These are phyloP conservation scores for Reticulitermes lucifugus DNA, from an alignment of 2,888 invertebrate species.

Conservation along the genomic window DNA sequence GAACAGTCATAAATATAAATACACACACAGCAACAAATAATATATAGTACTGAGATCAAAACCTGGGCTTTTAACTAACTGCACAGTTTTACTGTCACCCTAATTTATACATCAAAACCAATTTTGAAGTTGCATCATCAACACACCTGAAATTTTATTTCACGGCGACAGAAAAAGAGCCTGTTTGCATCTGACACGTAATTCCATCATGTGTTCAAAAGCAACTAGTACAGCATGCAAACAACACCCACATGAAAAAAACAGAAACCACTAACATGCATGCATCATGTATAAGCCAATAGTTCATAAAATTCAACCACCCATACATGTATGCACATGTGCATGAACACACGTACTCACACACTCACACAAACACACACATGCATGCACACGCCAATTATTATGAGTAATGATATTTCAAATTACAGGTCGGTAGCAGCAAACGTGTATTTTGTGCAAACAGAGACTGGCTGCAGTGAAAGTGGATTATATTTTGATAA, in stretches of 20 bases:
- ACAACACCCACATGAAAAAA: neutral
- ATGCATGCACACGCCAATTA: neutral
- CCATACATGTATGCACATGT: neutral
- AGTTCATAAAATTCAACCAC: neutral
- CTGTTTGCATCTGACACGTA: neutral
- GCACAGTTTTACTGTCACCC: too few species aligned
- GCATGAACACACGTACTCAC: too few species aligned
- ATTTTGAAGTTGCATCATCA: too few species aligned
- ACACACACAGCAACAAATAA: too few species aligned
- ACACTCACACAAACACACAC: neutral
- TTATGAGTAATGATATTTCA: neutral
- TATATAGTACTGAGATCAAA: too few species aligned
- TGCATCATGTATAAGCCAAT: neutral
- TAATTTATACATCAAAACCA: too few species aligned
- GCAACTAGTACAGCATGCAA: neutral
- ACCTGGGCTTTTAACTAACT: too few species aligned
- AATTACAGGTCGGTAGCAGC: neutral
- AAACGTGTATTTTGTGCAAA: neutral
- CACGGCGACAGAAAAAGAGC: neutral
- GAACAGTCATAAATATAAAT: too few species aligned
- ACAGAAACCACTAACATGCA: neutral
- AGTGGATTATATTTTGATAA: neutral
- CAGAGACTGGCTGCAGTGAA: neutral
- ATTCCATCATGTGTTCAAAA: neutral
- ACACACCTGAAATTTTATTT: neutral